A percentile compares a stretch with the other conserved stretches of the same genome.
These are phyloP conservation scores for Heliothis peltigera DNA, from an alignment of 2,888 invertebrate genomes.

Conservation along the genomic window DNA sequence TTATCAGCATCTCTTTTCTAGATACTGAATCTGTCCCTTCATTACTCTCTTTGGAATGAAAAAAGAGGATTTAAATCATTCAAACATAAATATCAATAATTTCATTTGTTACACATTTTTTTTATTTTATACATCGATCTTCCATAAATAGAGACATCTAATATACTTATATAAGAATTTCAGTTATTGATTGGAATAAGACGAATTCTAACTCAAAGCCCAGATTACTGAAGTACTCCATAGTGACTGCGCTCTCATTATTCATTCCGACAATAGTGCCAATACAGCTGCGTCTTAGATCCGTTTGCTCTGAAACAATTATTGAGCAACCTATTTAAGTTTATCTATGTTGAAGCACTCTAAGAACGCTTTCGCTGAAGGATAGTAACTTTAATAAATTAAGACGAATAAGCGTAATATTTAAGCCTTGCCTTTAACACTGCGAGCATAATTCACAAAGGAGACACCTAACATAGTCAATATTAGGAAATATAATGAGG, in stretches of 20 bases:
- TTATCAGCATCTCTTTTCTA: neutral
- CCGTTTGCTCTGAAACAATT: conserved; percentile 41
- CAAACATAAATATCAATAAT: too few species aligned
- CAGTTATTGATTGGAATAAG: conserved; percentile 27
- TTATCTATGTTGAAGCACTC: conserved; percentile 38
- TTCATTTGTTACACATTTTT: too few species aligned
- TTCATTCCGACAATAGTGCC: conserved; percentile 43
- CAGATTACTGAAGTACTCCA: conserved; percentile 34
- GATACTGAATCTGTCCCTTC: neutral
- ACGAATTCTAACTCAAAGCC: conserved; percentile 16
- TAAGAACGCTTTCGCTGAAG: conserved; percentile 12
- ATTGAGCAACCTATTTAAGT: conserved; percentile 39
- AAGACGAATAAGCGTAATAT: too few species aligned
- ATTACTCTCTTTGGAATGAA: neutral
- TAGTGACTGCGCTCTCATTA: conserved; percentile 35
- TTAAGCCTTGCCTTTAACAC: too few species aligned
- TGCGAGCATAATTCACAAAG: too few species aligned
- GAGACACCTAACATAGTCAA: too few species aligned
- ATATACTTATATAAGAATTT: too few species aligned
- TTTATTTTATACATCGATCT: too few species aligned
- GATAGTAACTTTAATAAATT: conserved; percentile 5
- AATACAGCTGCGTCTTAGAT: conserved; percentile 46
- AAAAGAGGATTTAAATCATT: neutral
- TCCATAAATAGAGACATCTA: too few species aligned
- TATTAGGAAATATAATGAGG: neutral